Evolutionary conservation across 2,113 vertebrate genomes (phyloP).

Genomic region (Garra rufa): DNA sequence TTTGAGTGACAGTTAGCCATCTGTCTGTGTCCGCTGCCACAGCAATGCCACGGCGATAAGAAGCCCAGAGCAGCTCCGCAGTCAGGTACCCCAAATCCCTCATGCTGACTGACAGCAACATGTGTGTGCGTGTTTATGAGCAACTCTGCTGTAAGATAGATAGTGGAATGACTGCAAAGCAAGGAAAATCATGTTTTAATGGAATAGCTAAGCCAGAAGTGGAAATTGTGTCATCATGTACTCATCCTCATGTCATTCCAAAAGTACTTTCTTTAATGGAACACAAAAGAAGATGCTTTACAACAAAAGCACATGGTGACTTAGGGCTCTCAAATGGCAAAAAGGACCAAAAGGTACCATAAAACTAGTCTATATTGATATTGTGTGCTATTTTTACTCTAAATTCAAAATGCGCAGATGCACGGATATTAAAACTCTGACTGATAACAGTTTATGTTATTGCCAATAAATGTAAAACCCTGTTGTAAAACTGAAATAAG

Average conservation of each 20-base stretch:
- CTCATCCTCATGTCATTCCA: background rate
- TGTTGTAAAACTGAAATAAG: no score
- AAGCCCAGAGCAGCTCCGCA: constrained; percentile 50
- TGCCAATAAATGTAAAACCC: no score
- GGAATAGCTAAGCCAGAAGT: background rate
- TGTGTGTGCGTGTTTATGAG: constrained; percentile 54
- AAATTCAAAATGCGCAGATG: background rate
- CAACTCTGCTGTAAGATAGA: constrained; percentile 39
- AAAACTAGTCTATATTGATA: background rate
- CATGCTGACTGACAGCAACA: constrained; percentile 53
- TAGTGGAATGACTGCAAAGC: constrained; percentile 8
- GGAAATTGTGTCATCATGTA: constrained; percentile 2
- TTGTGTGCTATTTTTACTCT: background rate
- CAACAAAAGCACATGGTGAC: background rate
- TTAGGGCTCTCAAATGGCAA: background rate
- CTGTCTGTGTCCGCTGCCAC: constrained; percentile 65
- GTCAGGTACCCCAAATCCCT: constrained; percentile 48
- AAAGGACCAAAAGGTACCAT: background rate
- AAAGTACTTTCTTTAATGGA: background rate
- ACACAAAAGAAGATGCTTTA: background rate
- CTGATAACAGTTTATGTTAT: background rate
- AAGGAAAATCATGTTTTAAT: background rate
- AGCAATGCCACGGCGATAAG: constrained; percentile 64
- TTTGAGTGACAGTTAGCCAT: constrained; percentile 64
- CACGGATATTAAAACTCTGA: background rate